Conservation (phyloP, 2,888 invertebrate genomes). For the Germaria angustata region DNA sequence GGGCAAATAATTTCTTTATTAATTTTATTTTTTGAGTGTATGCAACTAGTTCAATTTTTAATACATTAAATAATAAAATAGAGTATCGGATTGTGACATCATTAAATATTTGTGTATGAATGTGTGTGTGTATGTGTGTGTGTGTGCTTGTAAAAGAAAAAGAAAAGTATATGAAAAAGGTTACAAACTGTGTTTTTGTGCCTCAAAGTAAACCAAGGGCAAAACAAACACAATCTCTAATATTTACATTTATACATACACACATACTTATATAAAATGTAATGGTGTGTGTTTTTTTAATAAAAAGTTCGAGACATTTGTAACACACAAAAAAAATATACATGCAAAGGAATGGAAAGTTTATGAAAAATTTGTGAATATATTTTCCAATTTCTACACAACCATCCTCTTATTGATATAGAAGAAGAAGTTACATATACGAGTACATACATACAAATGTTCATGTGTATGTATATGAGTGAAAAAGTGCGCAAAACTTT, state of each 20-base stretch:
- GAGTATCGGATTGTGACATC: conserved; percentile 16
- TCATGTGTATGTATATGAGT: too few species aligned
- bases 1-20: too few species aligned
- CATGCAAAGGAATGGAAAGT: background rate
- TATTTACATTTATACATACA: background rate
- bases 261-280: too few species aligned
- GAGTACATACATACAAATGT: too few species aligned
- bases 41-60: background rate
- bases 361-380: background rate
- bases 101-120: background rate
- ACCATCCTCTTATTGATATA: background rate
- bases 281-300: background rate
- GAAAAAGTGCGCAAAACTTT: too few species aligned
- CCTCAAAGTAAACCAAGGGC: conserved; percentile 46
- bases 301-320: background rate
- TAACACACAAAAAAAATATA: background rate
- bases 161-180: background rate
- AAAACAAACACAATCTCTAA: background rate
- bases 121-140: background rate
- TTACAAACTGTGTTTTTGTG: conserved; percentile 24
- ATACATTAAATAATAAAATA: conserved; percentile 11
- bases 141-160: too few species aligned
- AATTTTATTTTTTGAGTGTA: too few species aligned
- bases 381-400: background rate
- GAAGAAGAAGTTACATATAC: too few species aligned